These are phyloP conservation scores for Crioceris asparagi DNA, from an alignment of 2,888 invertebrate species.

Conservation along the genomic window DNA sequence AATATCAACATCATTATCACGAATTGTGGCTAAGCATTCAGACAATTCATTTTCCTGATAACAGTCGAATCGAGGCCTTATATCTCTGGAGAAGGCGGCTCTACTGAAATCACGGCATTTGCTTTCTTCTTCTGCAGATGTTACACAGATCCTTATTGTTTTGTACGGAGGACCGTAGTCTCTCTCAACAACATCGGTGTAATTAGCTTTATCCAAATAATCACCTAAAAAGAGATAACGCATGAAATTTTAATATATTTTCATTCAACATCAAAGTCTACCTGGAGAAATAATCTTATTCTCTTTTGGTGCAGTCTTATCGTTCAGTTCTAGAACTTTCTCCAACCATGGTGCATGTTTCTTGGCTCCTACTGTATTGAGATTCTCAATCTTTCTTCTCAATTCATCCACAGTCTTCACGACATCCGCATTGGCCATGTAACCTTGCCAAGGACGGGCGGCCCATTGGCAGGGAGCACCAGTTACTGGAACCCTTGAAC, in stretches of 20 bases:
- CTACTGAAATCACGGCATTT: constrained; percentile 65
- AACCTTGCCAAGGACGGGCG: constrained; percentile 75
- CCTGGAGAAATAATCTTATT: constrained; percentile 31
- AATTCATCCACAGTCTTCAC: constrained; percentile 43
- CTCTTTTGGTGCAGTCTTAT: constrained; percentile 43
- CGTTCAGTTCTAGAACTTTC: constrained; percentile 46
- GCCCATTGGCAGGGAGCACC: constrained; percentile 69
- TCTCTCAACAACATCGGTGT: constrained; percentile 57
- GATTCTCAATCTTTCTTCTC: constrained; percentile 45
- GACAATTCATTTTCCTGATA: constrained; percentile 51
- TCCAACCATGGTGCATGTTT: constrained; percentile 38
- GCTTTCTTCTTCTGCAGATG: constrained; percentile 50
- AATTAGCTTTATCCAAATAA: constrained; percentile 35
- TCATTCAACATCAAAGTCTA: too few relatives aligned
- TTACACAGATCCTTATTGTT: constrained; percentile 57
- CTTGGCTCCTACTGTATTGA: constrained; percentile 38
- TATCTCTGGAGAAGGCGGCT: constrained; percentile 66
- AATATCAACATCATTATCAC: constrained; percentile 59
- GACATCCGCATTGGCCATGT: constrained; percentile 56
- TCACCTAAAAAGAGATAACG: too few relatives aligned
- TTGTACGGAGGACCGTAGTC: constrained; percentile 60
- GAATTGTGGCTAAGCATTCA: constrained; percentile 56
- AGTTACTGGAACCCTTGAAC: constrained; percentile 55
- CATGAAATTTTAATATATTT: too few relatives aligned
- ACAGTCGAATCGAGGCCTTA: constrained; percentile 72